Conservation (phyloP, 2,888 invertebrate species). For the Ypsolopha sequella region DNA sequence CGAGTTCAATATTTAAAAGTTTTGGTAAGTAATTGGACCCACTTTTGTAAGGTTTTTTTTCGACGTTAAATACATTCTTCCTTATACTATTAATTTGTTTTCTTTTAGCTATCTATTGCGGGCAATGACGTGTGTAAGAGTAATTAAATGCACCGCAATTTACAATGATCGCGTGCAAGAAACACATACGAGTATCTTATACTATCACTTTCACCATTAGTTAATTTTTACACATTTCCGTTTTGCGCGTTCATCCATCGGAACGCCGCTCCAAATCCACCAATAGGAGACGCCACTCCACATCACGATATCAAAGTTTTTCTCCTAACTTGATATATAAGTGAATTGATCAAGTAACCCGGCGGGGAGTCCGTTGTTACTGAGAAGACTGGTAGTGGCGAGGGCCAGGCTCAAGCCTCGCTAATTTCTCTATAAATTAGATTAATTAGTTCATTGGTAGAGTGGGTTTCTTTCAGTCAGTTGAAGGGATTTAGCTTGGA, state of each 20-base stretch:
- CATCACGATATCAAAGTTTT: constrained; percentile 37
- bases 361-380: constrained; percentile 60
- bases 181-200: too few relatives aligned
- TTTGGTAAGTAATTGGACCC: too few relatives aligned
- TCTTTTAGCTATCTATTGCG: too few relatives aligned
- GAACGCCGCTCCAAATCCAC: constrained; percentile 14
- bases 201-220: too few relatives aligned
- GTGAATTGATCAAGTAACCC: accelerated
- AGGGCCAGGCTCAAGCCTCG: constrained; percentile 62
- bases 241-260: not conserved
- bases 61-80: too few relatives aligned
- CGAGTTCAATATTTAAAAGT: too few relatives aligned
- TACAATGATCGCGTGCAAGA: too few relatives aligned
- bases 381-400: constrained; percentile 60
- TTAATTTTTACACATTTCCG: too few relatives aligned
- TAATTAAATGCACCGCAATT: too few relatives aligned
- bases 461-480: constrained; percentile 44
- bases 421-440: constrained; percentile 30
- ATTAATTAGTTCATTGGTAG: constrained; percentile 42
- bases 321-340: constrained; percentile 18
- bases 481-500: constrained; percentile 14
- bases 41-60: too few relatives aligned
- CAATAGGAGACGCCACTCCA: constrained; percentile 27
- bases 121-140: too few relatives aligned
- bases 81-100: too few relatives aligned